Evolutionary conservation across 2,888 invertebrate genomes (phyloP), one percentile per base, ranked within the genome.

Genomic region (Marasmarcha lunaedactyla): DNA sequence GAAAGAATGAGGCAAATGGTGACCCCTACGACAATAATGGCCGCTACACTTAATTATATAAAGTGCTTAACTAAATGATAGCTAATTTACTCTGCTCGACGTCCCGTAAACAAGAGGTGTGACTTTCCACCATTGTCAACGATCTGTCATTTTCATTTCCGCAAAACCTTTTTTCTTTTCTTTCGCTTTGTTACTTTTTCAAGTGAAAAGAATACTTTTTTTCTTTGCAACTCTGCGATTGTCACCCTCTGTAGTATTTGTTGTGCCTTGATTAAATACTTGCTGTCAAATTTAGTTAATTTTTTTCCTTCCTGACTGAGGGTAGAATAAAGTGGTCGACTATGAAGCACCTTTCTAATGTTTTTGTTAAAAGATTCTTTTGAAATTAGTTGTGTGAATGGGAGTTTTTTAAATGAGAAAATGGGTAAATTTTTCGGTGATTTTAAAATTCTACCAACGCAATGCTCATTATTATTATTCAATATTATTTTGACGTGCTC

Each of bases 11-110:
- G 57, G 58, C 67, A 64, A 61, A 71, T 72, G 57, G 65, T 64
- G 62, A 72, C 74, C 74, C 64, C 56, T 46, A 55, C 56, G 58
- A 61, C 70, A 65, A 63, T 71, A 74, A 74, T 71, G 72, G 70
- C 59, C 61, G 62, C 63, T 65, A 63, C 55, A 64, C 71, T 76
- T 81, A 79, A 81, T 83, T 79, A 78, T 76, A 79, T 79, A 72
- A 78, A 81, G 76, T 72, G 68, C 78, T 79, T 74, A 77, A 83
- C 78, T 81, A 78, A 83, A 81, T 76, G 81, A 79, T 79, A 77
- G 76, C 77, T 78, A 79, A 81, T 81, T 71, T 67, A 50, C 52
- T 57, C 68, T 63, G 68, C 70, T 55, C 70, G 62, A 44, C 51
- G 65, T 54, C 54, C 71, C 72, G 78, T 76, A 74, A 79, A 77